Evolutionary conservation across 2,888 invertebrate genomes (phyloP), one percentile per base, ranked within the genome.

Genomic region (Ryuthela nishihirai): DNA sequence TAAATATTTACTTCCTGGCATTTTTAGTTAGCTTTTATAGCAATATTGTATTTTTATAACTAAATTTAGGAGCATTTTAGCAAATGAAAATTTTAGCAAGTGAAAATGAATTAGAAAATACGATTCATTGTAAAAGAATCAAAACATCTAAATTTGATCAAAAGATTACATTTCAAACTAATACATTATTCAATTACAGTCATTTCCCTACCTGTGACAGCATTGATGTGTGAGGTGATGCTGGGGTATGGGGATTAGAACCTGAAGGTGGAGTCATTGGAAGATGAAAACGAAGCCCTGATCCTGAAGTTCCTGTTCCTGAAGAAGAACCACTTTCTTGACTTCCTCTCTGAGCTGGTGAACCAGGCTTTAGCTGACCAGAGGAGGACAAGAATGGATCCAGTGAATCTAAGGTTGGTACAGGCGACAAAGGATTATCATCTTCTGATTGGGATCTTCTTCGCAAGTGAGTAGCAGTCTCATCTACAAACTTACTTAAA

Each of bases 361-460:
- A 67, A n/a, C 64, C 62, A 3, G 69, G 68, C 53, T 64, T 65
- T 7, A 61, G 62, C 18, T 66, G 58, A 35, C 67, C 49, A 29
- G 66, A 64, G 38, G 69, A 68, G n/a, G 71, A 68, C 64, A 75
- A 66, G 62, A 74, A 74, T 46, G 72, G 69, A 49, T 75, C 75
- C 53, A 75, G 81, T 67, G 82, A 83, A 74, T 90, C 88, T 72
- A 88, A 84, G 0, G 88, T 84, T 2, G 66, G 49, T 68, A 92
- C 85, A 0, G 95, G 95, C 0, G 94, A 94, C 0, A 94, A 90
- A 1, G 95, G 95, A 77, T 95, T 94, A 71, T 97, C 95, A 70
- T 97, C 95, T 73, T 95, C 95, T 2, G 90, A 90, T 67, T 93
- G 85, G 1, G 92, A 87, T 54, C 88, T 79, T 1, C 84, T 76